Conservation (phyloP, 2,888 invertebrate species). For the Tupiocoris notatus region DNA sequence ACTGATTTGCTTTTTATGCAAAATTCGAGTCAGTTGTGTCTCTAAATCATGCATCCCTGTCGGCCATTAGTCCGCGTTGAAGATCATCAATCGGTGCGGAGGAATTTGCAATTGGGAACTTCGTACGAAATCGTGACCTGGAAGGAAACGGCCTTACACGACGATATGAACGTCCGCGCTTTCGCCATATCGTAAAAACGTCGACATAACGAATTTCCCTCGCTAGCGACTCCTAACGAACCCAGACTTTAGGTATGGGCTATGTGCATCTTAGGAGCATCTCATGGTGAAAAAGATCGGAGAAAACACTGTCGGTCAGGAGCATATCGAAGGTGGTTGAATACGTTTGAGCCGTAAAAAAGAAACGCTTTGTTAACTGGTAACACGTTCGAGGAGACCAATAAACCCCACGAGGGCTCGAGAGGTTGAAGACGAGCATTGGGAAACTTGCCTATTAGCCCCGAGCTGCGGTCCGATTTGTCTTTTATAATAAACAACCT, state of each 20-base stretch:
- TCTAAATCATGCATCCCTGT: too few species aligned
- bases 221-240: neutral
- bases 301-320: neutral
- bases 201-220: neutral
- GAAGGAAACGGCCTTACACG: neutral
- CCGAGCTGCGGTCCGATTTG: conserved; percentile 32
- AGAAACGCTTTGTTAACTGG: conserved; percentile 11
- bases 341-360: neutral
- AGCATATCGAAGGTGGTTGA: too few species aligned
- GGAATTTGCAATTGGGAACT: too few species aligned
- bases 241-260: too few species aligned
- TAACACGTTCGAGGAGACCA: conserved; percentile 25
- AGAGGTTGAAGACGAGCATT: conserved; percentile 22
- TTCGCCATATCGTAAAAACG: neutral
- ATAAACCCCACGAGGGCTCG: conserved; percentile 2
- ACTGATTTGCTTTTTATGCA: too few species aligned
- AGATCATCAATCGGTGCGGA: too few species aligned
- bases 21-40: too few species aligned
- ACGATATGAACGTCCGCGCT: neutral
- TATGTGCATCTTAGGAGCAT: neutral
- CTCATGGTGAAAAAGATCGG: too few species aligned
- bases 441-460: conserved; percentile 41
- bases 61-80: too few species aligned
- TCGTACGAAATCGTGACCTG: too few species aligned
- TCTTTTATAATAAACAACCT: conserved; percentile 40